Conservation (phyloP, 2,797 vertebrate genomes). For the Salarias fasciatus region DNA sequence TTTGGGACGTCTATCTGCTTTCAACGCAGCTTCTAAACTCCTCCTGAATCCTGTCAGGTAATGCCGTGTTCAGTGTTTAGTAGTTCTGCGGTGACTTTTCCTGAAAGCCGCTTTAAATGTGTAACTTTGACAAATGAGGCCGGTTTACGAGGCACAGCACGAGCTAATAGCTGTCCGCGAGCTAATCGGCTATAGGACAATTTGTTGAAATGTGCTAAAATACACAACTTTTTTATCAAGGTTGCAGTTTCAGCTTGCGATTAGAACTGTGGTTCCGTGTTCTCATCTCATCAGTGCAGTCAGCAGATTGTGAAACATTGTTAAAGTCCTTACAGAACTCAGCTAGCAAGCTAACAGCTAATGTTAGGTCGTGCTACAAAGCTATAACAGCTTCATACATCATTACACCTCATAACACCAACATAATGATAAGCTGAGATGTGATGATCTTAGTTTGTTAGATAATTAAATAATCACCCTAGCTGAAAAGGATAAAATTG, state of each 20-base stretch:
- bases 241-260: too few relatives aligned
- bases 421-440: too few relatives aligned
- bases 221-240: too few relatives aligned
- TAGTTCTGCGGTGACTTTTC: background rate
- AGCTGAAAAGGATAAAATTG: too few relatives aligned
- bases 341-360: slow-evolving; percentile 47
- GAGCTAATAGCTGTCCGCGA: slow-evolving; percentile 13
- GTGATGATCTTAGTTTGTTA: too few relatives aligned
- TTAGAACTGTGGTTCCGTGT: too few relatives aligned
- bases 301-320: background rate
- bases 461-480: too few relatives aligned
- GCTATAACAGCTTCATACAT: background rate
- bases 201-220: background rate
- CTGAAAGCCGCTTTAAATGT: background rate
- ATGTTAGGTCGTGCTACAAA: slow-evolving; percentile 16
- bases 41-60: slow-evolving; percentile 80
- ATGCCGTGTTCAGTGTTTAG: slow-evolving; percentile 22
- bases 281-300: too few relatives aligned
- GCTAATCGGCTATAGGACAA: background rate
- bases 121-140: too few relatives aligned
- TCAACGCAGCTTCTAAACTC: slow-evolving; percentile 70
- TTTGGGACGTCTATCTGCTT: slow-evolving; percentile 74
- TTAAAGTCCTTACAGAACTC: slow-evolving; percentile 21
- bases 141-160: slow-evolving; percentile 9
- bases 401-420: too few relatives aligned